Evolutionary conservation across 2,113 vertebrate species (phyloP), one percentile per base, ranked within the genome.

Genomic region (Cynopterus brachyotis): DNA sequence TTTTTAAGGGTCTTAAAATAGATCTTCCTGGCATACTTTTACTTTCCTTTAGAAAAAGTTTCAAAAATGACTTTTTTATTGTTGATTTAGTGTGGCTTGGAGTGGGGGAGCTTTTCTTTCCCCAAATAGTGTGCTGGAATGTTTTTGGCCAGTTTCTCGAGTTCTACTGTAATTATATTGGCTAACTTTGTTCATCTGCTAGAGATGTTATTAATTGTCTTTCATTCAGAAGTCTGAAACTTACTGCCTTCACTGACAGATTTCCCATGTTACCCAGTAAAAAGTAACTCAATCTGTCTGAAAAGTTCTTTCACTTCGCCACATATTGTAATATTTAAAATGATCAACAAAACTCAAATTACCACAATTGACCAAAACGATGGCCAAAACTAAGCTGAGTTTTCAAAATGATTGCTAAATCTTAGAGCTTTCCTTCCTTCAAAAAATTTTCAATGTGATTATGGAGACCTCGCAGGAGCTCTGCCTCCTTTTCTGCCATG

Each of bases 81-180:
- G 35, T 66, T 91, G 55, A 72, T 81, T 82, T 78, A 89, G 62
- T 72, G 37, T 75, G 60, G 35, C 47, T 80, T 87, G 62, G 47
- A 95, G 67, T 60, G 35, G 57, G 53, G 26, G 35, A 85, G 26
- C 4, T 95, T 98, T 93, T 96, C 26, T 96, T 80, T 95, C 57
- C 67, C 79, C 50, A 89, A 94, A 72, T 10, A 66, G 37, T 70
- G 57, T 17, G 59, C 42, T 73, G 55, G n/a, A 89, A 72, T 76
- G 40, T 47, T 81, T 85, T 0, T 2, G 82, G 11, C 47, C 10
- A 93, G 11, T 93, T 95, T 96, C 62, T 97, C 22, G 47, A 37
- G 40, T 69, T 92, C 17, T 55, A 47, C 3, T 8, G 32, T 92
- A 87, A 64, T 91, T 72, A 55, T 47, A 87, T 60, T 8, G 26